Percentiles rank a stretch among this genome's conserved stretches.
Evolutionary conservation across 2,797 vertebrate species (phyloP).

Genomic region (Esox masquinongy): DNA sequence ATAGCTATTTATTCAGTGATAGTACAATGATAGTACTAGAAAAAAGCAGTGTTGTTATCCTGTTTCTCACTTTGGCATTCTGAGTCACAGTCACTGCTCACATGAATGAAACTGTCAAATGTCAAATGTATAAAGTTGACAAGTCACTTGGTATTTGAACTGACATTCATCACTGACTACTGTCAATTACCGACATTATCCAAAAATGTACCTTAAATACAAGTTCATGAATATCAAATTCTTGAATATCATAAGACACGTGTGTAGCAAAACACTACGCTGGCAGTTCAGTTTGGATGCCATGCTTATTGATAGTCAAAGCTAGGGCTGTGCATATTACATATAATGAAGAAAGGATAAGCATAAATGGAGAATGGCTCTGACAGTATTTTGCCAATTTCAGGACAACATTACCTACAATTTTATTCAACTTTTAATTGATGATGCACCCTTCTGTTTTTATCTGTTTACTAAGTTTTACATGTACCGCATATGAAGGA

Average conservation of each 20-base stretch:
- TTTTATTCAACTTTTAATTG: background rate
- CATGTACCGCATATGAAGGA: conserved; percentile 19
- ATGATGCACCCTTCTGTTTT: conserved; percentile 10
- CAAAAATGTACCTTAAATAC: background rate
- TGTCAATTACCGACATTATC: background rate
- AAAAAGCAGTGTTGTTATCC: background rate
- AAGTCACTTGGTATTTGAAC: background rate
- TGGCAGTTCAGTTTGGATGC: background rate
- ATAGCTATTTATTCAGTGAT: conserved; percentile 37
- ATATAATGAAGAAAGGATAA: background rate
- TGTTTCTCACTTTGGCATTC: conserved; percentile 18
- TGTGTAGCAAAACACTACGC: background rate
- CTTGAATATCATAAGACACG: background rate
- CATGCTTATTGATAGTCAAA: background rate
- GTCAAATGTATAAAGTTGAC: background rate
- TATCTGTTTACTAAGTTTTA: conserved; percentile 11
- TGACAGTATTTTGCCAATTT: background rate
- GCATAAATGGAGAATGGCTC: background rate
- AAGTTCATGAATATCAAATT: background rate
- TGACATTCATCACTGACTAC: background rate
- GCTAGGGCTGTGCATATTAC: background rate
- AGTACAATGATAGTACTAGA: conserved; percentile 18
- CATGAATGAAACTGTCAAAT: conserved; percentile 21
- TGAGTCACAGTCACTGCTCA: conserved; percentile 19
- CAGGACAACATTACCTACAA: background rate